These are phyloP conservation scores for Neofelis nebulosa DNA, from an alignment of 2,113 vertebrate species.

Conservation along the genomic window DNA sequence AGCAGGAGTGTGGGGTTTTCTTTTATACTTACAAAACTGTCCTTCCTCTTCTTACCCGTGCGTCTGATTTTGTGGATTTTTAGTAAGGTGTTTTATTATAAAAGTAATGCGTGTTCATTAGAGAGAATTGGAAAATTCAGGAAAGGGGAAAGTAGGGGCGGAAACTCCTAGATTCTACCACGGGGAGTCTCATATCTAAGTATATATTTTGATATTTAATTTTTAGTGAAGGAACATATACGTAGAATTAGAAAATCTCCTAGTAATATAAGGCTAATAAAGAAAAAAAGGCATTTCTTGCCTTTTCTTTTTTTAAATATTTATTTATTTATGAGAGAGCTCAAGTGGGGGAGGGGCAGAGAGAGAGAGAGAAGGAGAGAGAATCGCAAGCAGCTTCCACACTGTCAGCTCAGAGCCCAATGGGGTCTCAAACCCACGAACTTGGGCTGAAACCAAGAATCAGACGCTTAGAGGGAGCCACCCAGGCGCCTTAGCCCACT, in stretches of 20 bases:
- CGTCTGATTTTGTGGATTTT: neutral
- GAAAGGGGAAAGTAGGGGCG: neutral
- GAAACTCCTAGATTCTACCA: neutral
- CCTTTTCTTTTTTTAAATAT: neutral
- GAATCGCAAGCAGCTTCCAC: no score
- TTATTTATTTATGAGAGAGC: no score
- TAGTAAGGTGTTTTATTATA: neutral
- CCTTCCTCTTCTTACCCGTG: neutral
- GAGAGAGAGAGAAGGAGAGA: no score
- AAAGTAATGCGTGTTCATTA: neutral
- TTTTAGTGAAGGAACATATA: neutral
- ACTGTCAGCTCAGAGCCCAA: no score
- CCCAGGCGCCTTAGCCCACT: no score
- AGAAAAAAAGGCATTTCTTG: neutral
- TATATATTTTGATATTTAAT: neutral
- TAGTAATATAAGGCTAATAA: neutral
- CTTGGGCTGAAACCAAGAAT: no score
- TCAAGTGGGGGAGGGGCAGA: no score
- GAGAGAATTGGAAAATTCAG: neutral
- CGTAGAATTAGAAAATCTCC: neutral
- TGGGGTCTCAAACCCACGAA: no score
- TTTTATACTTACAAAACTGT: neutral
- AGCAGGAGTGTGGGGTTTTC: neutral
- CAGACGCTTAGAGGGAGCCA: no score
- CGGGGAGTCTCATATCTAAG: neutral